Percentiles rank a stretch among this genome's conserved stretches.
These are phyloP conservation scores for Varroa destructor DNA, from an alignment of 1,140 invertebrate genomes.

Conservation along the genomic window DNA sequence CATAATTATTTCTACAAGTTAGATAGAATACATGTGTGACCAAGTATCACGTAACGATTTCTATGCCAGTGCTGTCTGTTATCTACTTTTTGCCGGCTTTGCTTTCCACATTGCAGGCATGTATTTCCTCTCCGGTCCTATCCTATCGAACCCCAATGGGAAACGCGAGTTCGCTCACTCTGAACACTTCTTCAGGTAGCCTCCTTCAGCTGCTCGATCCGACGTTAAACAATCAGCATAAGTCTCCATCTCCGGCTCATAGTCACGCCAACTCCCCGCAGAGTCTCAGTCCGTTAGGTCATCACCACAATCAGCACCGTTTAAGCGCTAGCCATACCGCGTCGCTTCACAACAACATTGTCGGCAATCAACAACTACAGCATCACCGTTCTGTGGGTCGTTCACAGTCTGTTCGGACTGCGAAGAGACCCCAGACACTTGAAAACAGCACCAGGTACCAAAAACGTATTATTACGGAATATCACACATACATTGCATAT, in stretches of 20 bases:
- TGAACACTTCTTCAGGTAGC: background rate
- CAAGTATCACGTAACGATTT: no score
- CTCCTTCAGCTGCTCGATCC: constrained; percentile 3
- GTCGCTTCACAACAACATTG: no score
- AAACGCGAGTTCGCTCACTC: constrained; percentile 7
- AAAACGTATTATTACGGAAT: background rate
- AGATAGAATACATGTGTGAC: no score
- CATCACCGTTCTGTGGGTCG: constrained; percentile 31
- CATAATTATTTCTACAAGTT: no score
- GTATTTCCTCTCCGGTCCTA: constrained; percentile 4
- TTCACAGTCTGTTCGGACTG: constrained; percentile 34
- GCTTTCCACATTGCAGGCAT: no score
- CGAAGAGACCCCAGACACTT: constrained; percentile 32
- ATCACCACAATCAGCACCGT: background rate
- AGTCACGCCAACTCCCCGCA: constrained; percentile 10
- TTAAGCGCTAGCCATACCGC: no score
- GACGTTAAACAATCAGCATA: background rate
- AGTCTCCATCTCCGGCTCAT: no score
- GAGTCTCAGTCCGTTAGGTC: constrained; percentile 10
- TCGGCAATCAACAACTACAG: background rate
- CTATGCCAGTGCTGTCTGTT: no score
- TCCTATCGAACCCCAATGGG: constrained; percentile 4
- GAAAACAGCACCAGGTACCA: constrained; percentile 30
- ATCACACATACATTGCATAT: background rate
- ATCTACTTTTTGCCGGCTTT: no score